Conservation (phyloP, 2,113 vertebrate genomes). For the Phalacrocorax aristotelis region DNA sequence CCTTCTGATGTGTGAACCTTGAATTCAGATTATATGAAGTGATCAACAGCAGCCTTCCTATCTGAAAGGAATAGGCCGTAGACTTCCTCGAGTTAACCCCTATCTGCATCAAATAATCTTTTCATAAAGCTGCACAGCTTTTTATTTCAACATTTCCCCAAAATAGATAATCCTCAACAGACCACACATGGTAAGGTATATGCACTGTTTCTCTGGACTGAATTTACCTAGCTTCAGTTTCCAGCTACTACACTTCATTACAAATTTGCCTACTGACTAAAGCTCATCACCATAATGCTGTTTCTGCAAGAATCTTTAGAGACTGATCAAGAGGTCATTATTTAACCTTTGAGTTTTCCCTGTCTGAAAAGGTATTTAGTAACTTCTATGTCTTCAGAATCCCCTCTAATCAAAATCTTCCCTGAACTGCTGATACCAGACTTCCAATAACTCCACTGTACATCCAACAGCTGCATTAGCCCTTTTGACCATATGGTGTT, state of each 20-base stretch:
- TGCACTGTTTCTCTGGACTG: background rate
- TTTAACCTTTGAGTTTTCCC: background rate
- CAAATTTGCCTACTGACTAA: background rate
- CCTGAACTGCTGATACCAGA: background rate
- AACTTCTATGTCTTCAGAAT: background rate
- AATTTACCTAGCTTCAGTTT: background rate
- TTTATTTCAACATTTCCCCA: background rate
- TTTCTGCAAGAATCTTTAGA: background rate
- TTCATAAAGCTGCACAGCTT: background rate
- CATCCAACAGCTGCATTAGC: background rate
- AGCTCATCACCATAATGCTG: background rate
- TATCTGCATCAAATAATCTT: background rate
- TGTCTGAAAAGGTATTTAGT: background rate
- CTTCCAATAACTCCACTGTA: background rate
- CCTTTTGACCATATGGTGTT: background rate
- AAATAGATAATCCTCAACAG: background rate
- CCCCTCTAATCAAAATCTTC: background rate
- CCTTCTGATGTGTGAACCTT: background rate
- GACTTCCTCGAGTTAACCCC: background rate
- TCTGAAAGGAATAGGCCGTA: background rate
- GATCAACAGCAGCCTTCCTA: background rate
- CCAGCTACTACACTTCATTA: background rate
- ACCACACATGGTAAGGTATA: background rate
- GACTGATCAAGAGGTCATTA: background rate
- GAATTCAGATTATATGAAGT: background rate